These are phyloP conservation scores for Laothoe populi DNA, from an alignment of 2,888 invertebrate genomes.

Conservation along the genomic window DNA sequence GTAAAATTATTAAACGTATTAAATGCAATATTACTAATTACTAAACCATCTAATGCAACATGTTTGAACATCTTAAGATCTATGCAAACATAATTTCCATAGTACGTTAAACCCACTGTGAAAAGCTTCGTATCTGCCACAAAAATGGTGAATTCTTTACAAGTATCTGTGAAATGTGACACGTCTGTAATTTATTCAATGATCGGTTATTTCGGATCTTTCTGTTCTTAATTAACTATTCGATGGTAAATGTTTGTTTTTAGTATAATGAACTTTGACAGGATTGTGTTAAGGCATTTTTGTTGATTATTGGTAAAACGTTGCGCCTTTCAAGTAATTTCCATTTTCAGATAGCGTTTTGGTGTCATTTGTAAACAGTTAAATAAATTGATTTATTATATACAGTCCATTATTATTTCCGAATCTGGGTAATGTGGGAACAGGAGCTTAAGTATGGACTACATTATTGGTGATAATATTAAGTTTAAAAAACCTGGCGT, in stretches of 20 bases:
- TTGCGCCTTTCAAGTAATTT: background rate
- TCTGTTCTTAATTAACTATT: constrained; percentile 71
- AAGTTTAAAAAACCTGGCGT: no score
- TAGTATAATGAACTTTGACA: constrained; percentile 59
- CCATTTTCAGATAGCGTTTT: background rate
- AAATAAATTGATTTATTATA: background rate
- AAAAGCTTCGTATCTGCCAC: constrained; percentile 50
- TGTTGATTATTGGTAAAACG: background rate
- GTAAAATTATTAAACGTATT: no score
- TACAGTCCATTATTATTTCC: background rate
- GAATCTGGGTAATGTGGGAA: background rate
- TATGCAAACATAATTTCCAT: constrained; percentile 66
- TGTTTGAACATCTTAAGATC: constrained; percentile 30
- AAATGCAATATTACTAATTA: background rate
- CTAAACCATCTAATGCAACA: background rate
- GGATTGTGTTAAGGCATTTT: constrained; percentile 7
- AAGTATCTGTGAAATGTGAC: constrained; percentile 73
- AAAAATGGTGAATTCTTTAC: constrained; percentile 74
- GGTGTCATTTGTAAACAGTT: background rate
- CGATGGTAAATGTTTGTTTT: constrained; percentile 66
- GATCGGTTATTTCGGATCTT: constrained; percentile 65
- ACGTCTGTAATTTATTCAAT: constrained; percentile 74
- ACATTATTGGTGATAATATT: no score
- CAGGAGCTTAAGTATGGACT: no score
- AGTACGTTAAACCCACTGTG: constrained; percentile 41